These are phyloP conservation scores for Drosophila aff. DNA, from an alignment of 1,140 invertebrate genomes.

Conservation along the genomic window DNA sequence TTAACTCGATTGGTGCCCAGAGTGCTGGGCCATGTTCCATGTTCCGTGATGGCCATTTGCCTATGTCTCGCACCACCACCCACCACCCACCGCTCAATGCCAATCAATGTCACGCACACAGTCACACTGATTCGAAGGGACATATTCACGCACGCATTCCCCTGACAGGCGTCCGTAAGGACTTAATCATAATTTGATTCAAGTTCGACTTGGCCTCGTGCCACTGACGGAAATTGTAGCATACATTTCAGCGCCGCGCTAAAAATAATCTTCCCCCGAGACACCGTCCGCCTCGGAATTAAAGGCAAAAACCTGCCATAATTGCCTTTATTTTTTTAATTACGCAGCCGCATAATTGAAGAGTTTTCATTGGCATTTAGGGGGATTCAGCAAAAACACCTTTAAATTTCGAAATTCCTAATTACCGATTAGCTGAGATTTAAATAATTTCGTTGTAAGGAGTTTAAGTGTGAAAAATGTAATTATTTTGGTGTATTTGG, in stretches of 20 bases:
- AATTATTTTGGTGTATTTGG: background rate
- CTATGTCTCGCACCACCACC: constrained; percentile 9
- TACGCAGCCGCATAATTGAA: constrained; percentile 30
- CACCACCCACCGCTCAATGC: constrained; percentile 37
- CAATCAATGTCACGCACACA: constrained; percentile 55
- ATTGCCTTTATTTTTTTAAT: constrained; percentile 30
- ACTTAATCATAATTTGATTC: constrained; percentile 67
- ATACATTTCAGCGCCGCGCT: constrained; percentile 48
- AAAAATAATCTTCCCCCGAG: constrained; percentile 45
- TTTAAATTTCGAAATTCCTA: constrained; percentile 1
- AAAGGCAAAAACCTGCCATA: constrained; percentile 30
- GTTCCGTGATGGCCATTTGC: constrained; percentile 37
- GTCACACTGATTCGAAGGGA: constrained; percentile 24
- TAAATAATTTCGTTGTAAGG: background rate
- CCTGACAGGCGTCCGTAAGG: constrained; percentile 61
- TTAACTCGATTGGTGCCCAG: constrained; percentile 49
- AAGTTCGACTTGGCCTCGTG: constrained; percentile 54
- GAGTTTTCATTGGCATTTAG: background rate
- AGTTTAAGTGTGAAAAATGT: background rate
- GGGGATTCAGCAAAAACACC: background rate
- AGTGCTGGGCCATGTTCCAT: constrained; percentile 20
- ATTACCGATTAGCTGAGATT: constrained; percentile 1
- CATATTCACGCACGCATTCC: constrained; percentile 50
- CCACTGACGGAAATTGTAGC: constrained; percentile 50
- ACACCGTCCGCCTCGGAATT: constrained; percentile 15